Percentiles rank a stretch among this genome's conserved stretches.
phyloP scores from a whole-genome alignment of 2,797 vertebrate species.

The Okamejei kenojei region DNA sequence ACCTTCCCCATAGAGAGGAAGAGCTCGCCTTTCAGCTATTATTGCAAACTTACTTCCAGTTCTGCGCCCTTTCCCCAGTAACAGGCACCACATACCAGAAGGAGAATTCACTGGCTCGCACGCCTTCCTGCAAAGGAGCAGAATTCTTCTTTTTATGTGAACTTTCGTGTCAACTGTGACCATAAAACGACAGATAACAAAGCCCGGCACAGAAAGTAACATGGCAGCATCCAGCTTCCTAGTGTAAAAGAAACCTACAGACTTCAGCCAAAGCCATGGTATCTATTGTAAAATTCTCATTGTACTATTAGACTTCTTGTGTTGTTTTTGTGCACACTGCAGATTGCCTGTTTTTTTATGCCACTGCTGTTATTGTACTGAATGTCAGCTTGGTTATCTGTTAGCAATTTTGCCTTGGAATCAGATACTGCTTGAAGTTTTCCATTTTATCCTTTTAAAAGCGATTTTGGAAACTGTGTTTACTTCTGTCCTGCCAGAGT shows the following conservation, averaged over 20 bases:
- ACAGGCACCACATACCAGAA: slow-evolving; percentile 40
- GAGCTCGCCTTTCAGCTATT: slow-evolving; percentile 48
- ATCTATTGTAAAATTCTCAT: not conserved
- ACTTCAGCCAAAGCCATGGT: not conserved
- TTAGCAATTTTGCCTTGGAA: not conserved
- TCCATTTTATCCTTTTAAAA: not conserved
- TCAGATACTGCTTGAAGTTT: not conserved
- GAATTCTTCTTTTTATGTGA: slow-evolving; percentile 13
- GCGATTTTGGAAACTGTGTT: not conserved
- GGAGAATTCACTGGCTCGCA: not conserved
- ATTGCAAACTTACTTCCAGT: slow-evolving; percentile 55
- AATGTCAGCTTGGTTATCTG: not conserved
- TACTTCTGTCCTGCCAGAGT: not conserved
- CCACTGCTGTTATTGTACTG: not conserved
- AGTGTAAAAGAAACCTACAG: not conserved
- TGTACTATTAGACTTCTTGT: not conserved
- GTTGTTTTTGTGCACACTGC: slow-evolving; percentile 8
- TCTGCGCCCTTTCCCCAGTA: slow-evolving; percentile 56
- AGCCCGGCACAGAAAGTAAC: not conserved
- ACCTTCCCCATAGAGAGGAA: slow-evolving; percentile 48
- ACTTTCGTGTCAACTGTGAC: slow-evolving; percentile 27
- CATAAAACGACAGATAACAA: slow-evolving; percentile 29
- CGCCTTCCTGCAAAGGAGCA: slow-evolving; percentile 24
- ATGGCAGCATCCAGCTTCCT: slow-evolving; percentile 7
- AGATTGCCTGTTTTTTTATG: not conserved